These are phyloP conservation scores for Hedychridium roseum DNA, from an alignment of 2,888 invertebrate genomes.

Conservation along the genomic window DNA sequence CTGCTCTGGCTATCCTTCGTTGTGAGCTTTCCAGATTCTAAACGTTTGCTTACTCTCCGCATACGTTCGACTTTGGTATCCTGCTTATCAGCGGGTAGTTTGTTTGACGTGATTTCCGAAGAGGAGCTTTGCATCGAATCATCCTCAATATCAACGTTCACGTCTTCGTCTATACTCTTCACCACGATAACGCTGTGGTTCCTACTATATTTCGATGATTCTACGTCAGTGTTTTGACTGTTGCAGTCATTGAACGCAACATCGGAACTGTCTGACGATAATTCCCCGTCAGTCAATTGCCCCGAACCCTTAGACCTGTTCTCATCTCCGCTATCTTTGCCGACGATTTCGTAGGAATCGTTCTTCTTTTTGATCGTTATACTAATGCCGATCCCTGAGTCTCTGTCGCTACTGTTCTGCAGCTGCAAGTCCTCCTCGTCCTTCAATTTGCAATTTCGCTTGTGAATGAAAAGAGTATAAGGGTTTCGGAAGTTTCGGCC, in stretches of 20 bases:
- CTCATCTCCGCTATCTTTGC: conserved; percentile 39
- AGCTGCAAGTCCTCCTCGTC: conserved; percentile 9
- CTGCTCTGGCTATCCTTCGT: conserved; percentile 4
- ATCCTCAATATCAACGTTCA: conserved; percentile 49
- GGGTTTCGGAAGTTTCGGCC: conserved; percentile 49
- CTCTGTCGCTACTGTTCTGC: conserved; percentile 44
- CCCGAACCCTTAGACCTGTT: conserved; percentile 29
- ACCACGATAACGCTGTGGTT: conserved; percentile 43
- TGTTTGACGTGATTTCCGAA: no score
- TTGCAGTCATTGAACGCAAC: conserved; percentile 20
- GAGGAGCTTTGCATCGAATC: no score
- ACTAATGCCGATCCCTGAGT: conserved; percentile 54
- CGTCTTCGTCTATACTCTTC: conserved; percentile 42
- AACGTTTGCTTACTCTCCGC: no score
- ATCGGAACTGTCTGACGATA: conserved; percentile 30
- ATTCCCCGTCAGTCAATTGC: conserved; percentile 23
- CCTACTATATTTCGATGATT: conserved; percentile 37
- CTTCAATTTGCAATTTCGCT: conserved; percentile 37
- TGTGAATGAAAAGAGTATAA: conserved; percentile 47
- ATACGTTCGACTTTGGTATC: no score
- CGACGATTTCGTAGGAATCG: conserved; percentile 58
- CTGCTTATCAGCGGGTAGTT: no score
- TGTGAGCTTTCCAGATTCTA: no score
- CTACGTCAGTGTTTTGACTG: conserved; percentile 7
- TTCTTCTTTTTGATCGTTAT: conserved; percentile 60